Evolutionary conservation across 1,140 invertebrate species (phyloP), one percentile per base, ranked within the genome.

Genomic region (Drosophila arawakana): DNA sequence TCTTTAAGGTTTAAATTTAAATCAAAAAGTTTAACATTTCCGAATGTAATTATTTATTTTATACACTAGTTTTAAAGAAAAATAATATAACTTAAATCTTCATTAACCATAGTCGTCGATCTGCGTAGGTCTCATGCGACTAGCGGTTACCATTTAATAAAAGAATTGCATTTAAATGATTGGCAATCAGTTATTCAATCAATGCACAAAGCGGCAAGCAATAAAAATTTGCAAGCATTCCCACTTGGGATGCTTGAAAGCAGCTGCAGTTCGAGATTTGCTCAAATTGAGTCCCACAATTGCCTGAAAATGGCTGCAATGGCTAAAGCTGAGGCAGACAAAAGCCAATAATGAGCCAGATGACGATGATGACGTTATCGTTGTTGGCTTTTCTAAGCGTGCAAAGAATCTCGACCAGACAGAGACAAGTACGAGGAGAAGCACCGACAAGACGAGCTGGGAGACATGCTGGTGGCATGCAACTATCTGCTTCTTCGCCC

Each of bases 291-390:
- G 76, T 57, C 68, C 34, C 50, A 68, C 68, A 80, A 84, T 80
- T 84, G 81, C 76, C 80, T 83, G 80, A 65, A 82, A 82, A 83
- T 82, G 80, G 71, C 76, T 30, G 25, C 25, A 30, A 30, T 30
- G 25, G 80, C 49, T 58, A 52, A 59, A 73, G 50, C 44, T 39
- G 35, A 73, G 69, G 73, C 35, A 50, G 43, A 55, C 25, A 39
- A 46, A 57, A 34, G 41, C 57, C 3, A 35, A 11, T 65, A 13
- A 66, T 13, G 8, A 46, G 15, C 50, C 58, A 11, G 41, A 47
- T 18, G 41, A 47, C 3, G 10, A 44, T 3, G 39, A 49, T 41
- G 52, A 66, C 25, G 18, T 54, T 54, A 49, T 65, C 49, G 41
- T 50, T 43, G 18, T 59, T 47, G 30, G 65, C 55, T 18, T 58